Percentiles rank a stretch among this genome's conserved stretches.
These are phyloP conservation scores for Salmo trutta DNA, from an alignment of 2,797 vertebrate species.

Conservation along the genomic window DNA sequence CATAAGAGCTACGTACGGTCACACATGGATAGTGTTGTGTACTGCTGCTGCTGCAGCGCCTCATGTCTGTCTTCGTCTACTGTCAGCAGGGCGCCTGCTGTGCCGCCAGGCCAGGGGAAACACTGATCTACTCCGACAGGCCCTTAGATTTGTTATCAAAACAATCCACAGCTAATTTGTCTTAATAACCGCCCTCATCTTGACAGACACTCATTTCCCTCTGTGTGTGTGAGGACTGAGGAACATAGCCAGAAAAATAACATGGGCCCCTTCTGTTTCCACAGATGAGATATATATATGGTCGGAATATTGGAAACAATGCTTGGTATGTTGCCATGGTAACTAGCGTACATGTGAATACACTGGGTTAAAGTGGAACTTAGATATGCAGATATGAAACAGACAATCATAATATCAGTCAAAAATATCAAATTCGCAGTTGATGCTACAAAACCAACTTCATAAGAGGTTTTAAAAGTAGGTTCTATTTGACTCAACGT, in stretches of 20 bases:
- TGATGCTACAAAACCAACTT: too few species aligned
- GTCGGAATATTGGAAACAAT: not conserved
- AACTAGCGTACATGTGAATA: not conserved
- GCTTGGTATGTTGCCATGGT: too few species aligned
- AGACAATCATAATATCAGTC: too few species aligned
- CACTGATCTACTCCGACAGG: slow-evolving; percentile 26
- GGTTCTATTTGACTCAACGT: too few species aligned
- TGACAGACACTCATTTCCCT: not conserved
- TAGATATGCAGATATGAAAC: too few species aligned
- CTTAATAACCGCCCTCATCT: slow-evolving; percentile 20
- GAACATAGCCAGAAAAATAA: not conserved
- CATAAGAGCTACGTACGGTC: not conserved
- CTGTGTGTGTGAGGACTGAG: not conserved
- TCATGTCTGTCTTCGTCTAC: not conserved
- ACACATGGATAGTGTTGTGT: not conserved
- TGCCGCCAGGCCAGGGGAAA: slow-evolving; percentile 1
- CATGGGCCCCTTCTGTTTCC: not conserved
- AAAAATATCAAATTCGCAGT: too few species aligned
- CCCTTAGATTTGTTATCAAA: slow-evolving; percentile 34
- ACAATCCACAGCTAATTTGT: slow-evolving; percentile 31
- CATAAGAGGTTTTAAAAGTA: too few species aligned
- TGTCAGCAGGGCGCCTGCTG: not conserved
- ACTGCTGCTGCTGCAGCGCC: not conserved
- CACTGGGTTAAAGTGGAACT: not conserved
- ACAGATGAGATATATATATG: not conserved